Evolutionary conservation across 2,888 invertebrate genomes (phyloP), one percentile per base, ranked within the genome.

Genomic region (Thymelicus sylvestris): DNA sequence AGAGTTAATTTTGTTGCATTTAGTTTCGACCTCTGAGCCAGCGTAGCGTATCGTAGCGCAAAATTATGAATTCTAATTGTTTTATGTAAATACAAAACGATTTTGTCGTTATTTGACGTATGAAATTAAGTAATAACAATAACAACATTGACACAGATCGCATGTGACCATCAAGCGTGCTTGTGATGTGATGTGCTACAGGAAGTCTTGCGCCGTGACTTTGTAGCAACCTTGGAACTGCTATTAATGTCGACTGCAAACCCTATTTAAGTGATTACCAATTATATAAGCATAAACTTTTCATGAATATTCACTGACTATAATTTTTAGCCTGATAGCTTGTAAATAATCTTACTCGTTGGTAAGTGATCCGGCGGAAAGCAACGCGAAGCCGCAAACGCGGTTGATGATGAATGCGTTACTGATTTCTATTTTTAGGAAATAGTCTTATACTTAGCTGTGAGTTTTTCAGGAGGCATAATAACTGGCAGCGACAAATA

Each of bases 121-220:
- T 78, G 81, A 83, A 83, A 81, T 81, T 79, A 80, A 79, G 78
- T 73, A 76, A 79, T 74, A 76, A 75, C 77, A 80, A 80, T 86
- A 84, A 85, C 88, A 92, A 87, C 93, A 93, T 92, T 93, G 93
- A 92, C 93, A 93, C 76, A 91, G 89, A 87, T 92, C 81, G 78
- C 79, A 82, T 59, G 48, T 63, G 69, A 61, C 57, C 71, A 63
- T 65, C 67, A 59, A 66, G 67, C 77, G 77, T 73, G 74, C 71
- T 19, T 48, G 65, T 57, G 31, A 31, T 31, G 66, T 57, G 64
- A 55, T 64, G 66, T 62, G 50, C 66, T 57, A 44, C 63, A 72
- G 72, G 74, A 75, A 72, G 60, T 74, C 52, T 19, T 12, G 64
- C 13, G n/a, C 55, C 38, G 48, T 57, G 50, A 48, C 67, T 48